These are phyloP conservation scores for Pachypeltis micranthus DNA, from an alignment of 1,140 invertebrate genomes.

Conservation along the genomic window DNA sequence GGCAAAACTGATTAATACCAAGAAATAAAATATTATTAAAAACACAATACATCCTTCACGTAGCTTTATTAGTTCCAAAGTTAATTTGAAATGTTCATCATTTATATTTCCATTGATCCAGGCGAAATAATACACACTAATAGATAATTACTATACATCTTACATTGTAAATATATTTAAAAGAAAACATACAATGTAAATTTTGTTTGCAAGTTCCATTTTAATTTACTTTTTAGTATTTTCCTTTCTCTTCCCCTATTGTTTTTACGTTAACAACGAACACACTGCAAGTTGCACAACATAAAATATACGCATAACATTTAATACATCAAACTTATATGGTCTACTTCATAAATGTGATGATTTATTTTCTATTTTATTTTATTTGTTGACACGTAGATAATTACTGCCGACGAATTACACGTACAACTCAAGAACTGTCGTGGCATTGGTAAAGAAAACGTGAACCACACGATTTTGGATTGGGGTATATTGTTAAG, in stretches of 20 bases:
- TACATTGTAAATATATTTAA: constrained; percentile 1
- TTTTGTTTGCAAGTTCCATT: too few species aligned
- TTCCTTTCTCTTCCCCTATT: background rate
- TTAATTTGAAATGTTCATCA: background rate
- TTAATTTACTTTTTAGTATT: background rate
- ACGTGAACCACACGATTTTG: too few species aligned
- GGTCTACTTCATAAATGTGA: constrained; percentile 4
- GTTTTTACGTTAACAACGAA: background rate
- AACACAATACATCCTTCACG: too few species aligned
- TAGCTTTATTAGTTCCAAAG: background rate
- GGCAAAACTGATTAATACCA: too few species aligned
- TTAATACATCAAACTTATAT: constrained; percentile 7
- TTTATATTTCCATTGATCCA: background rate
- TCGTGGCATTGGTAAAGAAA: too few species aligned
- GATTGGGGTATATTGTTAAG: too few species aligned
- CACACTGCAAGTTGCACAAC: background rate
- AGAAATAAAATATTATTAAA: too few species aligned
- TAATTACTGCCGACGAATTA: too few species aligned
- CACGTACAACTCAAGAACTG: too few species aligned
- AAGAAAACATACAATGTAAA: too few species aligned
- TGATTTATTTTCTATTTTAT: too few species aligned
- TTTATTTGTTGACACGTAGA: too few species aligned
- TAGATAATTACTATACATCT: constrained; percentile 5
- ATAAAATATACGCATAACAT: constrained; percentile 2
- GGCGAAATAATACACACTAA: background rate